Conservation (phyloP, 2,888 invertebrate genomes). For the Phorcus lineatus region DNA sequence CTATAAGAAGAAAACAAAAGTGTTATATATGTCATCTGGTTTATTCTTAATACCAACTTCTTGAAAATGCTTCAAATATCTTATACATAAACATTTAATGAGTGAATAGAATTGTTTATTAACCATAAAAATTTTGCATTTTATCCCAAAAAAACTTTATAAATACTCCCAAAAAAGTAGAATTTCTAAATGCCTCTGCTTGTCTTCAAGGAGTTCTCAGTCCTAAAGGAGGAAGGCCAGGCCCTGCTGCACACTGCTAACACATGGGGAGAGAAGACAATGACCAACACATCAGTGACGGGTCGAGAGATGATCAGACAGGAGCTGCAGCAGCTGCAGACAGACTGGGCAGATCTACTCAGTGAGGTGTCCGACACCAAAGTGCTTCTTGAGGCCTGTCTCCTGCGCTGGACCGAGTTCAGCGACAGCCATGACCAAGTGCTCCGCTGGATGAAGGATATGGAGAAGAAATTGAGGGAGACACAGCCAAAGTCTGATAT, state of each 20-base stretch:
- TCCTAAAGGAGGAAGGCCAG: slow-evolving; percentile 95
- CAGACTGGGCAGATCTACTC: slow-evolving; percentile 90
- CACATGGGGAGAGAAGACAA: slow-evolving; percentile 92
- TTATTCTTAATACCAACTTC: too few relatives aligned
- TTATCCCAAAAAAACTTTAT: too few relatives aligned
- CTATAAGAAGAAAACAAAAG: too few relatives aligned
- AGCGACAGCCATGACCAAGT: slow-evolving; percentile 94
- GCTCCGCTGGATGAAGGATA: slow-evolving; percentile 94
- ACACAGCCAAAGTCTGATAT: slow-evolving; percentile 69
- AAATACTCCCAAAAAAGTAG: too few relatives aligned
- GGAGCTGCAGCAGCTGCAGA: slow-evolving; percentile 87
- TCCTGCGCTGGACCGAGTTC: slow-evolving; percentile 94
- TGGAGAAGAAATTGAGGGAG: slow-evolving; percentile 85
- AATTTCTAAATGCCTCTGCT: too few relatives aligned
- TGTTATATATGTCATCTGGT: too few relatives aligned
- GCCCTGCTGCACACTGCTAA: slow-evolving; percentile 90
- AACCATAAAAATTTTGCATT: too few relatives aligned
- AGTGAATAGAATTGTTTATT: too few relatives aligned
- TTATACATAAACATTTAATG: too few relatives aligned
- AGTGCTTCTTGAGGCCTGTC: slow-evolving; percentile 89
- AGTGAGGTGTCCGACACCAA: slow-evolving; percentile 94
- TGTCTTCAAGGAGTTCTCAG: slow-evolving; percentile 84
- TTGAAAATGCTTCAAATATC: too few relatives aligned
- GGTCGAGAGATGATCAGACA: slow-evolving; percentile 92
- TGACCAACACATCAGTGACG: slow-evolving; percentile 91